A percentile compares a stretch with the other conserved stretches of the same genome.
Evolutionary conservation across 2,888 invertebrate species (phyloP).

Genomic region (Diarsia brunnea): DNA sequence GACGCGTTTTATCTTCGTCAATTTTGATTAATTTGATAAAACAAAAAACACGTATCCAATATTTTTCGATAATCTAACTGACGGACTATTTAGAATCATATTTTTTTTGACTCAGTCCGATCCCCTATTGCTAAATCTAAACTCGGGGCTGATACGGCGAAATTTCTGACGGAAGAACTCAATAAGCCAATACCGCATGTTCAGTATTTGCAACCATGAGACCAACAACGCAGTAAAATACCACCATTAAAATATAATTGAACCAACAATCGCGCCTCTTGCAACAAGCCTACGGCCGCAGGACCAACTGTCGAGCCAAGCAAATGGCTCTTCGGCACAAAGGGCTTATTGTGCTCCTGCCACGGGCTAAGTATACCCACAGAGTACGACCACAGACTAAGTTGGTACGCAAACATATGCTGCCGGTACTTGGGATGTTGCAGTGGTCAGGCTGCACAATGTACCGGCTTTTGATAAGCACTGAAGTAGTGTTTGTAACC

Average conservation of each 20-base stretch:
- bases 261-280: constrained; percentile 4
- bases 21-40: too few species aligned
- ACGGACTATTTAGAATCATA: too few species aligned
- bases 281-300: constrained; percentile 9
- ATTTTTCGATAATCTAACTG: too few species aligned
- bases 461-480: neutral
- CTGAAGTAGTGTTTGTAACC: neutral
- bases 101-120: too few species aligned
- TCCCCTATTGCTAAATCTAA: too few species aligned
- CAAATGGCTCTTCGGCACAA: constrained; percentile 57
- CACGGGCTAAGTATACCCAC: constrained; percentile 8
- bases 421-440: neutral
- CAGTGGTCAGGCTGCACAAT: neutral
- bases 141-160: neutral
- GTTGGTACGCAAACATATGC: constrained; percentile 19
- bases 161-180: neutral
- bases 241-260: neutral
- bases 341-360: constrained; percentile 66
- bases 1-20: too few species aligned
- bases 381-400: constrained; percentile 3
- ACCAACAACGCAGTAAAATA: neutral
- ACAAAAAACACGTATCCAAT: too few species aligned
- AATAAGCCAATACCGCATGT: neutral
- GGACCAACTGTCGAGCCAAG: constrained; percentile 29
- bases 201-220: neutral